phyloP scores from a whole-genome alignment of 2,888 invertebrate species.

The Cataglyphis livida region DNA sequence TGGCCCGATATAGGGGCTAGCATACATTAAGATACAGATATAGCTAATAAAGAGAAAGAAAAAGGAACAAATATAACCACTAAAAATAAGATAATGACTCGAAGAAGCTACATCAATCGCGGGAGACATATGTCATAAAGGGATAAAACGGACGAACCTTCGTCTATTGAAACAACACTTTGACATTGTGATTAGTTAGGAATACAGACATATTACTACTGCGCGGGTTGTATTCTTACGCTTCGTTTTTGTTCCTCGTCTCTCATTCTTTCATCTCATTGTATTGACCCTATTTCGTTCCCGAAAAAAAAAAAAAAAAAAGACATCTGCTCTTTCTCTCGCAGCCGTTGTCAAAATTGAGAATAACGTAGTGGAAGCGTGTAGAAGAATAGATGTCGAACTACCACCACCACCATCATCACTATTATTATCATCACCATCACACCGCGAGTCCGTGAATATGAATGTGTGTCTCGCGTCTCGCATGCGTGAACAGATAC shows the following conservation, averaged over 20 bases:
- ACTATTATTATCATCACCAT: background rate
- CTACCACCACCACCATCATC: background rate
- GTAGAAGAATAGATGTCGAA: conserved; percentile 49
- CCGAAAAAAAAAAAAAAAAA: conserved; percentile 50
- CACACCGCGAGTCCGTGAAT: conserved; percentile 58
- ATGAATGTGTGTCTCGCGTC: conserved; percentile 68
- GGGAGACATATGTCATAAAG: conserved; percentile 9
- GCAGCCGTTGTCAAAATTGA: conserved; percentile 71
- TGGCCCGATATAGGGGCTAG: background rate
- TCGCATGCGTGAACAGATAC: conserved; percentile 66
- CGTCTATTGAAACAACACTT: conserved; percentile 32
- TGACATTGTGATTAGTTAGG: conserved; percentile 45
- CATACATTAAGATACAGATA: conserved; percentile 27
- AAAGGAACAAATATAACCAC: background rate
- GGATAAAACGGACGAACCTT: background rate
- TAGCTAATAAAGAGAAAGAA: background rate
- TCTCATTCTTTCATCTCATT: conserved; percentile 34
- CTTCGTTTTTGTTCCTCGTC: conserved; percentile 32
- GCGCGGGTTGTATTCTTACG: conserved; percentile 3
- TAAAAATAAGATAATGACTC: conserved; percentile 7
- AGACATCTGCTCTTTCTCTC: conserved; percentile 68
- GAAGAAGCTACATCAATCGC: conserved; percentile 8
- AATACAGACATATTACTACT: conserved; percentile 18
- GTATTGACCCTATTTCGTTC: conserved; percentile 48
- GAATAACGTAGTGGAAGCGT: conserved; percentile 64